A percentile compares a stretch with the other conserved stretches of the same genome.
Evolutionary conservation across 1,140 invertebrate genomes (phyloP).

Genomic region (Trialeurodes vaporariorum): DNA sequence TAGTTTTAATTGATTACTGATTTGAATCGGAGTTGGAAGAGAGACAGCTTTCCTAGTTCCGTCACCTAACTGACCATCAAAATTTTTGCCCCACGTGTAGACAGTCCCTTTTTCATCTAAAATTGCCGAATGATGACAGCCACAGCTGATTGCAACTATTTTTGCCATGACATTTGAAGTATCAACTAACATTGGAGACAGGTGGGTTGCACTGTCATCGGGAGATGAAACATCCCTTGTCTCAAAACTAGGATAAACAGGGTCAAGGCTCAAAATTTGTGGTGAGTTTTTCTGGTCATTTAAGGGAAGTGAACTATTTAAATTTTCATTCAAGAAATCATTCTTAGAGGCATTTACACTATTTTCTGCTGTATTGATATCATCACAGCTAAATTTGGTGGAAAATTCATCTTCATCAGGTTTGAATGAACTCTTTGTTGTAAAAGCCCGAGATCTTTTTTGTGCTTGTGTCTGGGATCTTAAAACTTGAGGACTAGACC

Average conservation of each 20-base stretch:
- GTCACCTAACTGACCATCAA: slow-evolving; percentile 58
- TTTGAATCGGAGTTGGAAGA: slow-evolving; percentile 34
- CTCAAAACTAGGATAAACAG: too few relatives aligned
- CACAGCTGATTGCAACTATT: slow-evolving; percentile 48
- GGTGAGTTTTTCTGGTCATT: neutral
- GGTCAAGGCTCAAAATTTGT: neutral
- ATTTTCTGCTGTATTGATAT: neutral
- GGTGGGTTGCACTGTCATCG: slow-evolving; percentile 33
- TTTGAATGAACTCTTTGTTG: neutral
- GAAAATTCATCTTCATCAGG: neutral
- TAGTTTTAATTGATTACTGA: slow-evolving; percentile 18
- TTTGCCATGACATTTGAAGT: slow-evolving; percentile 42
- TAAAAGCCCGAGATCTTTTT: slow-evolving; percentile 33
- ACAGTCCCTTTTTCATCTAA: slow-evolving; percentile 49
- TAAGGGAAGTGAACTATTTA: neutral
- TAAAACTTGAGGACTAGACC: slow-evolving; percentile 61
- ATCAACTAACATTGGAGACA: slow-evolving; percentile 44
- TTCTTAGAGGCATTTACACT: neutral
- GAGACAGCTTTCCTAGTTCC: slow-evolving; percentile 39
- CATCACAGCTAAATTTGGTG: neutral
- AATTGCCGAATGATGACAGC: slow-evolving; percentile 53
- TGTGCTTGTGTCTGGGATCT: slow-evolving; percentile 52
- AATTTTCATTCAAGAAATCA: neutral
- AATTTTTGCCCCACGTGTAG: slow-evolving; percentile 56
- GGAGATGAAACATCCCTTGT: slow-evolving; percentile 10